These are phyloP conservation scores for Ellobius talpinus DNA, from an alignment of 2,113 vertebrate genomes.

Conservation along the genomic window DNA sequence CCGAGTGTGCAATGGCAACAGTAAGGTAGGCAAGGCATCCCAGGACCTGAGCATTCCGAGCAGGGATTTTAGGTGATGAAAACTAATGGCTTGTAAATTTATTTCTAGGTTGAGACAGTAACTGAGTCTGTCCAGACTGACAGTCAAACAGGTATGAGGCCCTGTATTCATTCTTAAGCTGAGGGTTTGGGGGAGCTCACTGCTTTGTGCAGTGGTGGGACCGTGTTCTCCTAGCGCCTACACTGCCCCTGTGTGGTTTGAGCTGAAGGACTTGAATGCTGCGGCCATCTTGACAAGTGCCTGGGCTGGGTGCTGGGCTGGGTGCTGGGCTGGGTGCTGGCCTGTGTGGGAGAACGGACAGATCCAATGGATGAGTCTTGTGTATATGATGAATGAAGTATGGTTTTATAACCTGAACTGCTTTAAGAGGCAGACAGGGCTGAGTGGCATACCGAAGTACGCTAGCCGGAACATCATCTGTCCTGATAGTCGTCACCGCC, in stretches of 20 bases:
- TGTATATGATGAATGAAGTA: too few species aligned
- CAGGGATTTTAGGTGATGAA: constrained; percentile 1
- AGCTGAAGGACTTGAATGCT: neutral
- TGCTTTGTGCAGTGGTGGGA: neutral
- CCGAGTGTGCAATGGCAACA: constrained; percentile 96
- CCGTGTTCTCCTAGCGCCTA: rapidly evolving
- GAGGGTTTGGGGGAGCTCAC: neutral
- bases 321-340: neutral
- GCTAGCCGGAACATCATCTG: rapidly evolving
- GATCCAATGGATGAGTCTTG: rapidly evolving
- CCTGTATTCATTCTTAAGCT: neutral
- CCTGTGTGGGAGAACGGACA: neutral
- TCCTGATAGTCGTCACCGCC: rapidly evolving
- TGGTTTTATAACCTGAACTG: neutral
- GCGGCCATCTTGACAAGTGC: neutral
- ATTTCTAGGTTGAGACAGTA: constrained; percentile 91
- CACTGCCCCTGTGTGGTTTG: neutral
- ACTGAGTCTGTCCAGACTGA: constrained; percentile 94
- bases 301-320: neutral
- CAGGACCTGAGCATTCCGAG: constrained; percentile 3
- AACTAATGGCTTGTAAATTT: constrained; percentile 78
- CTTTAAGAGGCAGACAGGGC: neutral
- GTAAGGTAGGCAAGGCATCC: constrained; percentile 91
- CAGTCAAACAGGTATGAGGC: constrained; percentile 93
- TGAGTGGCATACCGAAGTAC: too few species aligned